A percentile compares a stretch with the other conserved stretches of the same genome.
phyloP scores from a whole-genome alignment of 2,888 invertebrate species.

The Macrophya alboannulata region DNA sequence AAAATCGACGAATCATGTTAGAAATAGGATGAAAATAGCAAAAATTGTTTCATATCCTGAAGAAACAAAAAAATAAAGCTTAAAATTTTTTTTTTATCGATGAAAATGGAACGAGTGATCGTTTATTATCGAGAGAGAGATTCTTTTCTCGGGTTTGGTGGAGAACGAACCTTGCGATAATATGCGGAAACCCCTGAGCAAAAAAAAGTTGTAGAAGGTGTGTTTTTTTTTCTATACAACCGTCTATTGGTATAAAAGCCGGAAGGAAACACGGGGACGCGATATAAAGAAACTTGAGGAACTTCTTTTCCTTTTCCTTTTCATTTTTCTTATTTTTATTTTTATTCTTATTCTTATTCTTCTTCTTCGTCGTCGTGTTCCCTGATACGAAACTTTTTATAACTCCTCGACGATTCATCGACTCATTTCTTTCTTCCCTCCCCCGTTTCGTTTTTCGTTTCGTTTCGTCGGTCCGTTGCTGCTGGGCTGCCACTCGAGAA shows the following conservation, averaged over 20 bases:
- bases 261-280: constrained; percentile 17
- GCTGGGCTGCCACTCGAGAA: constrained; percentile 19
- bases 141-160: neutral
- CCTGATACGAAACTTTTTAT: constrained; percentile 24
- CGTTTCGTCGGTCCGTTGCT: neutral
- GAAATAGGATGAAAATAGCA: no score
- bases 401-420: constrained; percentile 38
- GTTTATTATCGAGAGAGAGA: neutral
- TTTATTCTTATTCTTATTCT: neutral
- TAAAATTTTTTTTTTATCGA: neutral
- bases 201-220: neutral
- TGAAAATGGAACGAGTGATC: neutral
- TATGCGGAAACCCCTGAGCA: neutral
- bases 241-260: constrained; percentile 10
- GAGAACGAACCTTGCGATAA: neutral
- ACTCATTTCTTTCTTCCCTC: constrained; percentile 9
- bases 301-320: neutral
- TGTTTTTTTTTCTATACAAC: neutral
- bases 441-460: neutral
- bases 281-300: constrained; percentile 30
- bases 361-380: neutral
- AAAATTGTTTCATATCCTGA: no score
- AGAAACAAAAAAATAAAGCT: neutral
- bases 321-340: neutral
- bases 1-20: no score